Conservation (phyloP, 1,140 invertebrate species). For the Drosophila nasuta region DNA sequence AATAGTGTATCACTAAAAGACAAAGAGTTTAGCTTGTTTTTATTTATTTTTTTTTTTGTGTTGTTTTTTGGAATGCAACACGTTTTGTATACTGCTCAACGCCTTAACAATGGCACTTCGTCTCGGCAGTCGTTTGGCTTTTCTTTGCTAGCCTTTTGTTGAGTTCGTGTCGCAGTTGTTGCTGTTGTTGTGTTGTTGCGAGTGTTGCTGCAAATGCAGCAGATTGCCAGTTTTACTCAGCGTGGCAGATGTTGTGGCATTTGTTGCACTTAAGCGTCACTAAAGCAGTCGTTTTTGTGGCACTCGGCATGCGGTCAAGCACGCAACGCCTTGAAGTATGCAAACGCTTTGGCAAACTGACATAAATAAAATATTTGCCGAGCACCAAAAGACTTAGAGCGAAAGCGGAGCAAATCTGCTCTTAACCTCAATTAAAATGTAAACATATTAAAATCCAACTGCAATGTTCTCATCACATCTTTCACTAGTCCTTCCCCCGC, state of each 20-base stretch:
- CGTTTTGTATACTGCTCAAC: constrained; percentile 57
- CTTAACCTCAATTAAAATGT: constrained; percentile 81
- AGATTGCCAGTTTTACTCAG: constrained; percentile 23
- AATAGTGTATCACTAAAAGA: neutral
- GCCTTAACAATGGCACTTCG: constrained; percentile 65
- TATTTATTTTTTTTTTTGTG: neutral
- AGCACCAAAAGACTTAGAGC: constrained; percentile 15
- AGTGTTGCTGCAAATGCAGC: neutral
- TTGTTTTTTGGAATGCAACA: constrained; percentile 51
- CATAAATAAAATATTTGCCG: constrained; percentile 64
- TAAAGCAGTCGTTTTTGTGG: constrained; percentile 43
- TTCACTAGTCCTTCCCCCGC: neutral
- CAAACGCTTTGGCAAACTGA: constrained; percentile 47
- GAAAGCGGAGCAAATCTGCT: constrained; percentile 58
- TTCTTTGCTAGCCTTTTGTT: constrained; percentile 43
- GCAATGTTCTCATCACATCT: constrained; percentile 8
- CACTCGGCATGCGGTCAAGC: constrained; percentile 56
- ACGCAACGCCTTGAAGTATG: constrained; percentile 63
- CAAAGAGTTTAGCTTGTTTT: neutral
- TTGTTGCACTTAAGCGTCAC: constrained; percentile 52
- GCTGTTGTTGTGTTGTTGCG: constrained; percentile 15
- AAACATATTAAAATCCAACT: constrained; percentile 73
- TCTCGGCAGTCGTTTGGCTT: constrained; percentile 37
- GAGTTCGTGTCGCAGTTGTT: constrained; percentile 4
- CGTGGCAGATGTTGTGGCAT: constrained; percentile 53